Base-by-base conservation (phyloP, 2,113 vertebrate species). In the Kobus ellipsiprymnus region DNA sequence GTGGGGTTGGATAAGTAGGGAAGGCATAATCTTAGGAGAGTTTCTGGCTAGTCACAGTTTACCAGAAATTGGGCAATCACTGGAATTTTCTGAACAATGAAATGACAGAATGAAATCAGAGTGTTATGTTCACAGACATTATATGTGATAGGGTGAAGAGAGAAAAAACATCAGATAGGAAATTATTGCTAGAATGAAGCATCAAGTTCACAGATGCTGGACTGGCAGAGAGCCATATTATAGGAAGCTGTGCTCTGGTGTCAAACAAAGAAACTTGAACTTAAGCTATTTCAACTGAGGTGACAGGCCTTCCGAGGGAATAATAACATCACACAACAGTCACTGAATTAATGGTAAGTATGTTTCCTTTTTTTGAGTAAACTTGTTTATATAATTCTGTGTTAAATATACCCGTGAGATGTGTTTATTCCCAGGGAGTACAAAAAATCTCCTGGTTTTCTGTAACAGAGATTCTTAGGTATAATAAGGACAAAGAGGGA, bases 341-440 rank as follows among this genome's bases (percentile, higher is more conserved):
- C 62, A 80, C 46, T 48, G 44, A 80, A 55, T 91, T 92, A 50
- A 84, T 95, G 48, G 33, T 62, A 95, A 96, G 74, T 55, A 60
- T 30, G 52, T 5, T 95, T 96, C 30, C 40, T 87, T 90, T 54
- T 44, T 17, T 84, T 89, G 74, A 71, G 27, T 64, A 84, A 83
- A 74, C 44, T 12, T 92, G 57, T 90, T 97, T 87, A 87, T 84
- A 67, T 57, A 95, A 93, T 85, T 96, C 33, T 93, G n/a, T 93
- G 54, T 50, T 91, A 93, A 71, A 86, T 95, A 83, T 71, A 50
- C 77, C 60, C 91, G 81, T 94, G 88, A 88, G 82, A 48, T 46
- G 19, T 87, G 27, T 94, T 94, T 55, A 48, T 80, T 92, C 84
- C 46, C 33, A 50, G 50, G 3, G 4, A 12, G 1, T 13, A 14